These are phyloP conservation scores for Candidula unifasciata DNA, from an alignment of 2,888 invertebrate species.

Conservation along the genomic window DNA sequence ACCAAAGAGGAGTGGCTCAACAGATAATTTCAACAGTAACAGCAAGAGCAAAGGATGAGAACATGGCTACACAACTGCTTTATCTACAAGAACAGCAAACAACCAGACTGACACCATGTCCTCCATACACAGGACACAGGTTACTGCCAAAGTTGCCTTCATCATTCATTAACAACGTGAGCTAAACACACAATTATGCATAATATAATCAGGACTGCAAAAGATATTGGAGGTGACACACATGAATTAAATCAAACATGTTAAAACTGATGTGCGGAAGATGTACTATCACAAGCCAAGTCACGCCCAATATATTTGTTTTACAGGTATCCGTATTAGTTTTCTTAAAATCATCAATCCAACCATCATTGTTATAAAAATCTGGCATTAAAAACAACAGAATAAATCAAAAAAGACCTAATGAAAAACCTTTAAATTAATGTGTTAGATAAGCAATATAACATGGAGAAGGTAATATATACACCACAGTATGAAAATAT, in stretches of 20 bases:
- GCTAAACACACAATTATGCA: conserved; percentile 36
- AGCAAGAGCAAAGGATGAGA: conserved; percentile 30
- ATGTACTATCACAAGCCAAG: conserved; percentile 44
- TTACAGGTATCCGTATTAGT: conserved; percentile 13
- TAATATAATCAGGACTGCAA: neutral
- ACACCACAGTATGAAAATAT: conserved; percentile 49
- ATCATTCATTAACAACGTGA: conserved; percentile 6
- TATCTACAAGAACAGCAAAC: conserved; percentile 30
- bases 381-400: conserved; percentile 2
- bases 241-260: conserved; percentile 5
- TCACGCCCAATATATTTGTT: conserved; percentile 38
- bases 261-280: conserved; percentile 40
- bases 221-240: neutral
- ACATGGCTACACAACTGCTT: neutral
- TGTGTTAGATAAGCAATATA: conserved; percentile 14
- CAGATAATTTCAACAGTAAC: conserved; percentile 21
- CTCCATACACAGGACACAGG: neutral
- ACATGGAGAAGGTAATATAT: conserved; percentile 10
- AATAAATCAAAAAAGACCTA: conserved; percentile 1
- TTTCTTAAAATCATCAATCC: conserved; percentile 14
- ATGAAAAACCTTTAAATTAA: conserved; percentile 39
- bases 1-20: conserved; percentile 37
- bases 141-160: neutral
- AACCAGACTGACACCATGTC: neutral
- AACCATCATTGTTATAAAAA: conserved; percentile 27